Percentiles rank a stretch among this genome's conserved stretches.
These are phyloP conservation scores for Lagenorhynchus albirostris DNA, from an alignment of 2,113 vertebrate genomes.

Conservation along the genomic window DNA sequence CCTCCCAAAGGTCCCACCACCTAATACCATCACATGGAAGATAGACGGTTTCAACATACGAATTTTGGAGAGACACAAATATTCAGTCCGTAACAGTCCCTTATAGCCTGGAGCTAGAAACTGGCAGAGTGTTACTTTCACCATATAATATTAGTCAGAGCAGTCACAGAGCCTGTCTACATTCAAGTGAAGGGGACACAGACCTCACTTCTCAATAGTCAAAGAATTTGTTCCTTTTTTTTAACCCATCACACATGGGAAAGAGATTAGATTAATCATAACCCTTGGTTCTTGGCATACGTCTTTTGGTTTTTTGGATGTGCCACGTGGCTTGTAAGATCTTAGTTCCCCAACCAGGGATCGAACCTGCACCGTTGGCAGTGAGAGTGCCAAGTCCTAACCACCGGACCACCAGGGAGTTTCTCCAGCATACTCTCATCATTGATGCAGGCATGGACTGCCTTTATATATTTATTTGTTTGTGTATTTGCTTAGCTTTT, in stretches of 20 bases:
- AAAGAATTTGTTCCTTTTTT: background rate
- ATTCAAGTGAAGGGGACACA: background rate
- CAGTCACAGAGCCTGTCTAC: background rate
- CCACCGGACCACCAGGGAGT: background rate
- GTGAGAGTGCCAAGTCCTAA: background rate
- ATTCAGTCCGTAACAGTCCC: background rate
- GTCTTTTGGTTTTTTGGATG: background rate
- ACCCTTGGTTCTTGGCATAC: background rate
- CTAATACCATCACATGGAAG: background rate
- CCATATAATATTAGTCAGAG: background rate
- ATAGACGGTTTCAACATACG: background rate
- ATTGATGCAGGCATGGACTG: background rate
- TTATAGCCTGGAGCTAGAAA: background rate
- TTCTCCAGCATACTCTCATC: background rate
- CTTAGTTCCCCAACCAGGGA: background rate
- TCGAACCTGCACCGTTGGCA: background rate
- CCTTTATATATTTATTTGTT: background rate
- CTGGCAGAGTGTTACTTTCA: background rate
- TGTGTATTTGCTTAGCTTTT: background rate
- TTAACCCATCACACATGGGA: background rate
- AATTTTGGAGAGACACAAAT: background rate
- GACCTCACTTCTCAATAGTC: background rate
- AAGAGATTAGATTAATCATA: background rate
- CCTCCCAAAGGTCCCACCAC: background rate
- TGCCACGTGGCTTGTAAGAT: accelerated